Evolutionary conservation across 2,113 vertebrate species (phyloP).

Genomic region (Platycercus adscitus): DNA sequence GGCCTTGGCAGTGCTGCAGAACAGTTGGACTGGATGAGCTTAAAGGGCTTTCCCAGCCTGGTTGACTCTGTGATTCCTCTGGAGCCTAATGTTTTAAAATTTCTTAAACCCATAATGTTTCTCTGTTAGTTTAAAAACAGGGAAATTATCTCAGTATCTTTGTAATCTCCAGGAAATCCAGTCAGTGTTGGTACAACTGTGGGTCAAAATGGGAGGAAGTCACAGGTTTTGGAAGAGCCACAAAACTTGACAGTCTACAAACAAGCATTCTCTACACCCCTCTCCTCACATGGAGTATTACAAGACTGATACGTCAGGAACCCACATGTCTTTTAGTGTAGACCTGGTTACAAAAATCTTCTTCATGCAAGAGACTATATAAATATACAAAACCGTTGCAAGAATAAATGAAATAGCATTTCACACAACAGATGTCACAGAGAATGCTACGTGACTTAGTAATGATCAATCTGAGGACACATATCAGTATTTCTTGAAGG

Average conservation of each 20-base stretch:
- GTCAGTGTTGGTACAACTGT: neutral
- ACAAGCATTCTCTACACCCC: neutral
- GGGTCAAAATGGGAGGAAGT: neutral
- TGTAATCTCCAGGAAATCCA: neutral
- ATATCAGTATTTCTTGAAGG: rapidly evolving
- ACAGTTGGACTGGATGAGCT: neutral
- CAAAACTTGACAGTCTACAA: neutral
- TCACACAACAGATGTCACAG: neutral
- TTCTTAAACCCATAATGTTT: conserved; percentile 27
- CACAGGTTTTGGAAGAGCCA: neutral
- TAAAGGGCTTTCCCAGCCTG: neutral
- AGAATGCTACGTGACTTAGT: neutral
- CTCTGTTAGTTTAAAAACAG: neutral
- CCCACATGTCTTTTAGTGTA: neutral
- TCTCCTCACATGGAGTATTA: neutral
- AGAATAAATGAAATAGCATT: neutral
- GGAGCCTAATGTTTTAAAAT: neutral
- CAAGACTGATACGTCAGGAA: neutral
- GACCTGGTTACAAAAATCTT: neutral
- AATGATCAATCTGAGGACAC: neutral
- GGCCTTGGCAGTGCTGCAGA: neutral
- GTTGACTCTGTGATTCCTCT: neutral
- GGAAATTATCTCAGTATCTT: neutral
- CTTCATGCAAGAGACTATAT: neutral
- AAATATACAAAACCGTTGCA: neutral